phyloP scores from a whole-genome alignment of 2,113 vertebrate genomes.

The Seriola dumerili region DNA sequence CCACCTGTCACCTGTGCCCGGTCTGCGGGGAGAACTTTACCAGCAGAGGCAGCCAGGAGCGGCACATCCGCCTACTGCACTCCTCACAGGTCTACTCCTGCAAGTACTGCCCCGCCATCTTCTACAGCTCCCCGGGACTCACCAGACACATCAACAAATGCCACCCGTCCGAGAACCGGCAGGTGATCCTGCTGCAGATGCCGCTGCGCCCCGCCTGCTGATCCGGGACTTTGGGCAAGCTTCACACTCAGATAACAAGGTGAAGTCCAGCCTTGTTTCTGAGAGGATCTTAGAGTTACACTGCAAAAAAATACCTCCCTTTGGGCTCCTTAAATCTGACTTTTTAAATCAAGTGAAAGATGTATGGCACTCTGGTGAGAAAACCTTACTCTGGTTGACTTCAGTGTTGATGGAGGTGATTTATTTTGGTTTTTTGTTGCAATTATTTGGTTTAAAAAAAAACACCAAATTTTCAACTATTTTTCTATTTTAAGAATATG shows the following conservation, averaged over 20 bases:
- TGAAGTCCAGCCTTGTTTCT: background rate
- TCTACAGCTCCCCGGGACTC: conserved; percentile 95
- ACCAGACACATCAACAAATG: conserved; percentile 97
- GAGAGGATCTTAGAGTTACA: background rate
- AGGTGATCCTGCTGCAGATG: conserved; percentile 95
- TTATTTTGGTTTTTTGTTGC: background rate
- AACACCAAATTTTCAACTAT: background rate
- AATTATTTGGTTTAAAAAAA: background rate
- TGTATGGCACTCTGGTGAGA: background rate
- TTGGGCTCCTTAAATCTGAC: background rate
- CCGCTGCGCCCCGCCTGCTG: conserved; percentile 93
- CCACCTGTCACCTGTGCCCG: conserved; percentile 88
- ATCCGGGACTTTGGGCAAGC: conserved; percentile 37
- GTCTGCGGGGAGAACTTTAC: conserved; percentile 92
- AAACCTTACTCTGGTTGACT: too few relatives aligned
- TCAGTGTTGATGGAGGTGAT: too few relatives aligned
- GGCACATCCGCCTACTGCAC: conserved; percentile 92
- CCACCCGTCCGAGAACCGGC: conserved; percentile 94
- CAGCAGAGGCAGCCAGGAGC: conserved; percentile 89
- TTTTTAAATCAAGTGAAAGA: background rate
- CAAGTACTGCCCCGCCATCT: conserved; percentile 94
- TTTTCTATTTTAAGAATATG: background rate
- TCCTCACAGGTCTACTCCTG: conserved; percentile 92
- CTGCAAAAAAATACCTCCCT: conserved; percentile 21
- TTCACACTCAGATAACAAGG: background rate